Evolutionary conservation across 1,140 invertebrate species (phyloP), one percentile per base, ranked within the genome.

Genomic region (Piezodorus guildinii): DNA sequence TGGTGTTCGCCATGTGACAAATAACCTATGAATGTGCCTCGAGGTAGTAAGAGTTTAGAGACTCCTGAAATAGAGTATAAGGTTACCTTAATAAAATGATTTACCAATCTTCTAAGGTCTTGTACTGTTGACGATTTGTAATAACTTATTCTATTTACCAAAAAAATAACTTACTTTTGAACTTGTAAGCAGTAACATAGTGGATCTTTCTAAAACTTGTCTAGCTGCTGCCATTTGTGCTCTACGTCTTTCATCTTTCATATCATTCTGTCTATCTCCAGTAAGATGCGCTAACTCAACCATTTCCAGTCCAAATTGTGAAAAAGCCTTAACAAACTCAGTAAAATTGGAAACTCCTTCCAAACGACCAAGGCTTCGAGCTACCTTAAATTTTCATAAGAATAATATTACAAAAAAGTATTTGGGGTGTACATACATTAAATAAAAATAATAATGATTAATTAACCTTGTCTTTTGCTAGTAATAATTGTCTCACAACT

Each of bases 261-360:
- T 77, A 74, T 97, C 93, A 68, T 88, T 90, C 73, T 90, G 81
- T 67, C 86, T 74, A 69, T 83, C 81, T 15, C 81, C 92, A 25
- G 93, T 96, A 21, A 98, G 77, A 75, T 97, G 90, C 15, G 95
- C 95, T 64, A 99, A 76, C 73, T 98, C 94, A 54, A 98, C 94
- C 95, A 99, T 98, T 74, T 98, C 94, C 12, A 87, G 89, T 4
- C 96, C 96, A 76, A 98, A 98, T 73, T 96, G 91, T 70, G 93
- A 95, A 78, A 99, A 99, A 6, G 94, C 94, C 72, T 96, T 94
- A 34, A 98, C 95, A 78, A 99, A 99, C 76, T 99, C 96, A 9
- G 94, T 96, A 74, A 98, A 98, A 77, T 94, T 97, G 63, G 89
- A 87, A 45, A 98, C 94, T 63, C 88, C 90, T 77, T 98, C 94